Evolutionary conservation across 2,113 vertebrate genomes (phyloP), one percentile per base, ranked within the genome.

Genomic region (Sterrhoptilus dennistouni): DNA sequence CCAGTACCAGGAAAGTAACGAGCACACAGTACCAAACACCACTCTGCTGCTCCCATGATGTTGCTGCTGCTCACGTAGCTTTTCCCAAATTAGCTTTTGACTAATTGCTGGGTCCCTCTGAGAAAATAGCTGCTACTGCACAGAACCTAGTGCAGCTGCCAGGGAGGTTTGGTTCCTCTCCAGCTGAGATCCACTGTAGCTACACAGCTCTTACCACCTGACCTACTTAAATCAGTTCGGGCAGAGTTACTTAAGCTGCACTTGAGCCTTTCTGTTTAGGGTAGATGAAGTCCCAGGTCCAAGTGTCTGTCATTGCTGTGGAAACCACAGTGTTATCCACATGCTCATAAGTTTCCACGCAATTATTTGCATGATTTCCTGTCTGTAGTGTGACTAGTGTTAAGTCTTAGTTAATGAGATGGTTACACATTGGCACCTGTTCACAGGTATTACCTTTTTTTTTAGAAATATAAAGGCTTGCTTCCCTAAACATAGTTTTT

Each of bases 71-170:
- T 90, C 45, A 63, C 0, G 0, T 38, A 83, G 59, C 35, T 94
- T 72, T 83, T 88, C 79, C 40, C 54, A 83, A 85, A 77, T 74
- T 83, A 94, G 42, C 28, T 90, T 83, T 94, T 74, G 81, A 88
- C 17, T 74, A 63, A 50, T 28, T 92, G n/a, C 29, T 83, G 74
- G 2, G 17, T 86, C 53, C n/a, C 45, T 83, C 71, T 65, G 36
- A 89, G 61, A 87, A 90, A 77, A 74, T 33, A 80, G 21, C 68
- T 80, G 24, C 45, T 65, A 29, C 53, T 90, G 12, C 72, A 44
- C 45, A 66, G 86, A 79, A 29, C 25, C 16, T 7, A 38, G 23
- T 33, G 24, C 47, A 93, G 52, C 74, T 89, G 61, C 65, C 87
- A 82, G 47, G 83, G 42, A 68, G 29, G 12, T 74, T 83, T 94